Conservation (phyloP, 2,888 invertebrate genomes). For the Ligdia adustata region DNA sequence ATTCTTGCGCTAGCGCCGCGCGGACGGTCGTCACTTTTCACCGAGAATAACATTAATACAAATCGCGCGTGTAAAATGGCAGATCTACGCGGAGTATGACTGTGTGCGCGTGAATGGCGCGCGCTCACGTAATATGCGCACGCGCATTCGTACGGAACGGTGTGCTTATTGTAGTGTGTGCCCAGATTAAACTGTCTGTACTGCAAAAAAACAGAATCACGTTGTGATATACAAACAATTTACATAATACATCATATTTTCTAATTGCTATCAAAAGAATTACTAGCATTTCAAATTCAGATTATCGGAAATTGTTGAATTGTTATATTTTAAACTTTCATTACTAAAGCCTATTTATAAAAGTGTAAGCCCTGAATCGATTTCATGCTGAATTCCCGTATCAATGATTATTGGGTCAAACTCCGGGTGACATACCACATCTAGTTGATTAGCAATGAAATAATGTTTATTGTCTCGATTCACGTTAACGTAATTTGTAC, state of each 20-base stretch:
- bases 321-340: no score
- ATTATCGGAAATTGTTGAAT: no score
- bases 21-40: conserved; percentile 25
- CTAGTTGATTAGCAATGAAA: conserved; percentile 4
- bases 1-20: conserved; percentile 16
- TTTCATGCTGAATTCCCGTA: neutral
- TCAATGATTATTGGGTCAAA: conserved; percentile 7
- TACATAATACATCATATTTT: no score
- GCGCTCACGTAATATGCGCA: conserved; percentile 26
- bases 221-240: no score
- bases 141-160: conserved; percentile 10
- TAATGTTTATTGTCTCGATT: conserved; percentile 5
- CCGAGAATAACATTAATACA: conserved; percentile 21
- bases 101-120: conserved; percentile 21
- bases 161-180: conserved; percentile 6
- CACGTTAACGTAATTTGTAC: no score
- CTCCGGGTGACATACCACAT: neutral
- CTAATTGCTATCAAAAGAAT: no score
- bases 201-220: no score
- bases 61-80: neutral
- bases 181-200: no score
- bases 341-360: no score
- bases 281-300: no score
- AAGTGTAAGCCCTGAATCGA: neutral
- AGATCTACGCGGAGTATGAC: no score